These are phyloP conservation scores for Tupaia chinensis DNA, from an alignment of 2,113 vertebrate genomes.

Conservation along the genomic window DNA sequence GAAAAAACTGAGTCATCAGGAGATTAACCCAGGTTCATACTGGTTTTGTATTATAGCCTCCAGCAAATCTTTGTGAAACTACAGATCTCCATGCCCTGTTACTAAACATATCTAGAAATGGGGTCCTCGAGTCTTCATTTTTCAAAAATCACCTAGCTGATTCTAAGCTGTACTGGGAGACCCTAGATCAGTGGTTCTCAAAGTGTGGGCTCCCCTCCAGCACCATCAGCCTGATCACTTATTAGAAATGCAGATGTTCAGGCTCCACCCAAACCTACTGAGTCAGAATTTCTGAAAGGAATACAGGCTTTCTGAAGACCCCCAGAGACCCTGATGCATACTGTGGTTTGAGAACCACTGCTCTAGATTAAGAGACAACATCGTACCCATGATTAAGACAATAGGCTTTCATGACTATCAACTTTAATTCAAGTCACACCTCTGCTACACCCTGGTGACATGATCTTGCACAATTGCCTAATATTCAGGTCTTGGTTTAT, in stretches of 20 bases:
- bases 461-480: neutral
- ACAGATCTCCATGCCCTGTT: neutral
- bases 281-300: neutral
- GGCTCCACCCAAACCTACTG: neutral
- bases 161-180: neutral
- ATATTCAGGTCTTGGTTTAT: neutral
- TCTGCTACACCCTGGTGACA: neutral
- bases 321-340: neutral
- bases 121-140: neutral
- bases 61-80: neutral
- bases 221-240: neutral
- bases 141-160: neutral
- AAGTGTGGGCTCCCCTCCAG: neutral
- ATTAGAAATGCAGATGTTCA: neutral
- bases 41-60: neutral
- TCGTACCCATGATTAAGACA: neutral
- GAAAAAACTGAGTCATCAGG: neutral
- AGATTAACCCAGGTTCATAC: neutral
- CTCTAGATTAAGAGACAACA: neutral
- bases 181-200: neutral
- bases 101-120: neutral
- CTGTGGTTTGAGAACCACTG: neutral
- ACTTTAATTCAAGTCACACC: neutral
- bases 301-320: neutral
- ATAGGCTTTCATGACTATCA: neutral